Conservation (phyloP, 2,113 vertebrate species). For the Coptodon rendalli region DNA sequence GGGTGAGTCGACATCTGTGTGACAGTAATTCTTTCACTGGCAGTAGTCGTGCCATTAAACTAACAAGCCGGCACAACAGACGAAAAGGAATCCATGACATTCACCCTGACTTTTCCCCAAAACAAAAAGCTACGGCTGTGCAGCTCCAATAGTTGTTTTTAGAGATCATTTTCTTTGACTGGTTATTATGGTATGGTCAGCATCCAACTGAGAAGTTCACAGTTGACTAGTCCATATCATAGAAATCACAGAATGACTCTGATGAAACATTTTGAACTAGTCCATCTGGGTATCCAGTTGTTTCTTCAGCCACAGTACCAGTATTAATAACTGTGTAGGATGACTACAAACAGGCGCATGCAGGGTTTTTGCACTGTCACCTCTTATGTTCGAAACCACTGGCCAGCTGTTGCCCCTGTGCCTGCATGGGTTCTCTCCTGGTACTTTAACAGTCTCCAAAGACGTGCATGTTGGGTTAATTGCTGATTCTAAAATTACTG, state of each 20-base stretch:
- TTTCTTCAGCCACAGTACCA: background rate
- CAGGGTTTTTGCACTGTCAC: background rate
- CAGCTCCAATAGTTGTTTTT: background rate
- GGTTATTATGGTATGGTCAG: background rate
- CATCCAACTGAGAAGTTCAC: background rate
- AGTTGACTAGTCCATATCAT: accelerated
- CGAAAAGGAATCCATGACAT: background rate
- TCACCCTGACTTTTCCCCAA: background rate
- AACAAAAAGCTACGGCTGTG: background rate
- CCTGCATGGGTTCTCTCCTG: background rate
- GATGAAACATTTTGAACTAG: background rate
- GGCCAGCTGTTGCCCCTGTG: background rate
- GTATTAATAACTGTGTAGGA: background rate
- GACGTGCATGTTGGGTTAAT: background rate
- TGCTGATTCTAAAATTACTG: background rate
- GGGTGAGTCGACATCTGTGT: background rate
- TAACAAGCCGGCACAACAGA: background rate
- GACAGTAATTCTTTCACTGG: background rate
- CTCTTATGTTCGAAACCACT: background rate
- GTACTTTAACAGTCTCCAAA: background rate
- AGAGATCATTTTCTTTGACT: background rate
- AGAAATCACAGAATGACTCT: background rate
- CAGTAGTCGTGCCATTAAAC: background rate
- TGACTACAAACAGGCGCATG: background rate
- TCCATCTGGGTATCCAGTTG: background rate